Percentiles rank a stretch among this genome's conserved stretches.
Evolutionary conservation across 2,113 vertebrate genomes (phyloP).

Genomic region (Alces alces): DNA sequence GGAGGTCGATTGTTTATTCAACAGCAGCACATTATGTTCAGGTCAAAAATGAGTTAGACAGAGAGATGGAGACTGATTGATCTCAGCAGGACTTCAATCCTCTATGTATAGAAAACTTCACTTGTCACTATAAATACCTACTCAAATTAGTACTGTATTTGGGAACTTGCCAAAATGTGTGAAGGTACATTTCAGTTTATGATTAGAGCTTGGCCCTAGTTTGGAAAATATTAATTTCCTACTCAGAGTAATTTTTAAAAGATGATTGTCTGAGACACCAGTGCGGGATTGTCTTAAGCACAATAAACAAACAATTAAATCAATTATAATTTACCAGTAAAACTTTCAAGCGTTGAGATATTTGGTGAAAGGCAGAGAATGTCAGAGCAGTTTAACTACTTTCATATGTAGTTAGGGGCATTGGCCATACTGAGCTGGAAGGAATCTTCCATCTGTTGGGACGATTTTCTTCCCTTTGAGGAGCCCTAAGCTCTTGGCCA

Average conservation of each 20-base stretch:
- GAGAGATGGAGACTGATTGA: not conserved
- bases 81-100: not conserved
- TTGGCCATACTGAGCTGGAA: not conserved
- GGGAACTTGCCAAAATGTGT: not conserved
- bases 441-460: not conserved
- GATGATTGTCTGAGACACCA: not conserved
- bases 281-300: not conserved
- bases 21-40: not conserved
- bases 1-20: not conserved
- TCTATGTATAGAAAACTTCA: not conserved
- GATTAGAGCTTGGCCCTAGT: not conserved
- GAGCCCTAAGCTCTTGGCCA: not conserved
- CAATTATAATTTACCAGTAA: not conserved
- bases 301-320: conserved; percentile 25
- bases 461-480: not conserved
- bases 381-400: not conserved
- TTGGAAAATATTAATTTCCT: conserved; percentile 2
- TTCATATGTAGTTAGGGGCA: not conserved
- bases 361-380: not conserved
- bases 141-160: not conserved
- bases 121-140: not conserved
- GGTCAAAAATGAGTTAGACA: not conserved
- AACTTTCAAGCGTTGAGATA: not conserved
- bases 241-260: conserved; percentile 5
- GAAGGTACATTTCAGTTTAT: not conserved